Evolutionary conservation across 2,113 vertebrate species (phyloP).

Genomic region (Terrapene triunguis): DNA sequence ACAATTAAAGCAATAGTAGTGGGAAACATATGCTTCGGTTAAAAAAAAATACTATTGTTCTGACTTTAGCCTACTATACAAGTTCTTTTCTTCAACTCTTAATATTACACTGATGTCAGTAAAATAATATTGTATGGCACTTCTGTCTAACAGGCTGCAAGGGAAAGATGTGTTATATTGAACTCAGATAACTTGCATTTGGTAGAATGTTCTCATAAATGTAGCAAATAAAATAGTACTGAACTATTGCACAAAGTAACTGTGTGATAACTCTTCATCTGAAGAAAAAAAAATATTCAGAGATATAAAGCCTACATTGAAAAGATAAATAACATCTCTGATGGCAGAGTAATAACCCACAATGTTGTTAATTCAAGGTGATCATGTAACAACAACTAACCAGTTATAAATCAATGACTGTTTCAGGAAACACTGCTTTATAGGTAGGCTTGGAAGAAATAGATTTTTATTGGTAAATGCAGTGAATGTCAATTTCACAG

Average conservation of each 20-base stretch:
- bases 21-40: not conserved
- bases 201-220: not conserved
- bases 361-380: not conserved
- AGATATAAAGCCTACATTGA: not conserved
- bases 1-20: not conserved
- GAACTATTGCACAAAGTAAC: not conserved
- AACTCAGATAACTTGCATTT: not conserved
- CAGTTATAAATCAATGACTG: not conserved
- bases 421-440: not conserved
- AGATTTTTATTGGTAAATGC: not conserved
- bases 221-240: not conserved
- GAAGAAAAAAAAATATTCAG: not conserved
- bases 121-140: not conserved
- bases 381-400: not conserved
- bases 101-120: not conserved
- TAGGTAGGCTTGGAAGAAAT: not conserved
- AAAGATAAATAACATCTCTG: not conserved
- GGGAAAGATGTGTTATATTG: not conserved
- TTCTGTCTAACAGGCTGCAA: not conserved
- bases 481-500: not conserved
- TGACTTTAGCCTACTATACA: not conserved
- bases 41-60: not conserved
- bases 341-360: not conserved
- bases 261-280: not conserved
- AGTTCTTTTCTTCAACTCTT: not conserved